Evolutionary conservation across 2,113 vertebrate species (phyloP), one percentile per base, ranked within the genome.

Genomic region (Natator depressus): DNA sequence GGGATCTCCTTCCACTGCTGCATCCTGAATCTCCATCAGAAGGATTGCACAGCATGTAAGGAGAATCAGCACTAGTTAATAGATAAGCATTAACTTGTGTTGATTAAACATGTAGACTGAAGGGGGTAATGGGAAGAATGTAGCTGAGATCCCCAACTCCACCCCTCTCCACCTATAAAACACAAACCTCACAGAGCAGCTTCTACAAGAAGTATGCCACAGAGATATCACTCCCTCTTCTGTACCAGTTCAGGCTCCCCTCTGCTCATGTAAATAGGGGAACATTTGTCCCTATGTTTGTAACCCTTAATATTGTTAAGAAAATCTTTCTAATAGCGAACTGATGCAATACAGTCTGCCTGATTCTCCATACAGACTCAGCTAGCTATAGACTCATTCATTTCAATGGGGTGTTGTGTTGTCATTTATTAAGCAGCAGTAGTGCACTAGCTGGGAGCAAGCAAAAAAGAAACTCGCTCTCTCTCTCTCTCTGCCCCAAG

Each of bases 361-460:
- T 82, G 49, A 79, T 88, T 38, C 10, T 25, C 8, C 1, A 1
- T 4, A 22, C 4, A n/a, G 72, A 35, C 79, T 24, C 16, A 78
- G 24, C 19, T 16, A 76, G 27, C 1, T 42, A n/a, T 12, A 88
- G 62, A 2, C 5, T 20, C 31, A 47, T 27, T 17, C 81, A 6
- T 17, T 78, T 88, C 69, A 82, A 22, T 2, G 1, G 80, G 89
- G 81, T 10, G 9, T 20, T 72, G 62, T 19, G 5, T 20, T 24
- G 8, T 1, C 35, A 10, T 38, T 85, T 87, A 86, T 49, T 91
- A 55, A 93, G 85, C 22, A 87, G 1, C 12, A 72, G 9, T 31
- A 82, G 11, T 0, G 0, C 6, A 0, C 8, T 50, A 54, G 22
- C 24, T 84, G 84, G 0, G 0, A 16, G 54, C 0, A 1, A 8